These are phyloP conservation scores for Opisthocomus hoazin DNA, from an alignment of 2,113 vertebrate species.

Conservation along the genomic window DNA sequence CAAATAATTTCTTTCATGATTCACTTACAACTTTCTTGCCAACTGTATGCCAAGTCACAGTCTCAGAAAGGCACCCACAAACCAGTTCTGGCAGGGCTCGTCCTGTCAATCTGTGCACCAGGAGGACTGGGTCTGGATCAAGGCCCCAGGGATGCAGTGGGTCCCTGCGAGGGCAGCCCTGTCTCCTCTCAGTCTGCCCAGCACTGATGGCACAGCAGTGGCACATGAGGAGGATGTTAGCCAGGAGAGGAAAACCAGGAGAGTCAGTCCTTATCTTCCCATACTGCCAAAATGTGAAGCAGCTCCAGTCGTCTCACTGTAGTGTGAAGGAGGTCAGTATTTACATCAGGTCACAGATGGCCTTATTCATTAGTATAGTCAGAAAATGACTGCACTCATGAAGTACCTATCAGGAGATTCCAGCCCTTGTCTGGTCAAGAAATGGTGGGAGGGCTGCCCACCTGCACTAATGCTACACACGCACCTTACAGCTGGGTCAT, in stretches of 20 bases:
- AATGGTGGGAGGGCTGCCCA: background rate
- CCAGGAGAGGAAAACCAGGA: background rate
- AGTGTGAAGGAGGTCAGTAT: background rate
- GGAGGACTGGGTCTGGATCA: rapidly evolving
- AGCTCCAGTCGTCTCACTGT: background rate
- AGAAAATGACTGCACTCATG: background rate
- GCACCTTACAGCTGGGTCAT: background rate
- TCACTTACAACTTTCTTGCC: background rate
- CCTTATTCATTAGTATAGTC: background rate
- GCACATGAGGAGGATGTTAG: rapidly evolving
- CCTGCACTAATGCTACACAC: background rate
- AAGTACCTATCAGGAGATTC: background rate
- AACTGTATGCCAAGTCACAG: background rate
- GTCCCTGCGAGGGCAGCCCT: background rate
- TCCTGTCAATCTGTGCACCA: rapidly evolving
- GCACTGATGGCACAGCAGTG: background rate
- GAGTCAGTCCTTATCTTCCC: background rate
- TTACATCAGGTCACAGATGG: background rate
- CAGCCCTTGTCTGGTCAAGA: background rate
- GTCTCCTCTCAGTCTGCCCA: background rate
- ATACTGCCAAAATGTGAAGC: background rate
- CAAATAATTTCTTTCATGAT: background rate
- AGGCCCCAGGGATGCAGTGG: rapidly evolving
- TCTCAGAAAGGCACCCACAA: background rate
- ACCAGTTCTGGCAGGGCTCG: background rate